phyloP scores from a whole-genome alignment of 2,888 invertebrate species.

The Stictocephala bisonia region DNA sequence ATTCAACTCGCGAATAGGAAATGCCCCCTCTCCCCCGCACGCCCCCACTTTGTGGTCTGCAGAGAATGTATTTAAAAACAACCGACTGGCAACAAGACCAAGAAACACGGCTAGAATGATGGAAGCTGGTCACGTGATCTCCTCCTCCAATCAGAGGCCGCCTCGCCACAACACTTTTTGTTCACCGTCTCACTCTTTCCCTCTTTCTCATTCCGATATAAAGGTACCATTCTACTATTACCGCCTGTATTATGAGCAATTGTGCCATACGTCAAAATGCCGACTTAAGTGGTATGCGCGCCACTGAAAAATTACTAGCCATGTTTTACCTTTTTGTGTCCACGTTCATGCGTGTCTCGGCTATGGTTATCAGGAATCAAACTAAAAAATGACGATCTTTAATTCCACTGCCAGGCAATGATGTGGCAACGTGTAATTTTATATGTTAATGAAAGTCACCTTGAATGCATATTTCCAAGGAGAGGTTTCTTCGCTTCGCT shows the following conservation, averaged over 20 bases:
- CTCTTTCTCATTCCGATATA: constrained; percentile 14
- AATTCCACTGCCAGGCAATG: neutral
- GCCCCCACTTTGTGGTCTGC: neutral
- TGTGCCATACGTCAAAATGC: constrained; percentile 34
- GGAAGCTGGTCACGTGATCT: constrained; percentile 33
- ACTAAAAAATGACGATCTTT: constrained; percentile 17
- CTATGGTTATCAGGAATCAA: constrained; percentile 35
- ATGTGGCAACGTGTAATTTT: constrained; percentile 35
- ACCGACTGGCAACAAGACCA: constrained; percentile 28
- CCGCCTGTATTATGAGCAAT: constrained; percentile 32
- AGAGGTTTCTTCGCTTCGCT: too few relatives aligned
- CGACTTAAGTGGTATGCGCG: constrained; percentile 30
- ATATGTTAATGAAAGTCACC: too few relatives aligned
- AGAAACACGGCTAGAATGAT: constrained; percentile 34
- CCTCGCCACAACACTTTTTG: constrained; percentile 17
- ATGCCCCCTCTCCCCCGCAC: constrained; percentile 1
- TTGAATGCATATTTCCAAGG: too few relatives aligned
- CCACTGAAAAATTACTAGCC: constrained; percentile 21
- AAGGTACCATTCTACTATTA: constrained; percentile 42
- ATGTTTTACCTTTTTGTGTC: constrained; percentile 35
- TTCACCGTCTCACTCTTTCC: constrained; percentile 30
- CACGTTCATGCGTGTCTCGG: neutral
- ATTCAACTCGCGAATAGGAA: constrained; percentile 16
- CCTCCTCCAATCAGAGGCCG: constrained; percentile 27
- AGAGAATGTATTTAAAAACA: constrained; percentile 39